Evolutionary conservation across 2,797 vertebrate species (phyloP).

Genomic region (Okamejei kenojei): DNA sequence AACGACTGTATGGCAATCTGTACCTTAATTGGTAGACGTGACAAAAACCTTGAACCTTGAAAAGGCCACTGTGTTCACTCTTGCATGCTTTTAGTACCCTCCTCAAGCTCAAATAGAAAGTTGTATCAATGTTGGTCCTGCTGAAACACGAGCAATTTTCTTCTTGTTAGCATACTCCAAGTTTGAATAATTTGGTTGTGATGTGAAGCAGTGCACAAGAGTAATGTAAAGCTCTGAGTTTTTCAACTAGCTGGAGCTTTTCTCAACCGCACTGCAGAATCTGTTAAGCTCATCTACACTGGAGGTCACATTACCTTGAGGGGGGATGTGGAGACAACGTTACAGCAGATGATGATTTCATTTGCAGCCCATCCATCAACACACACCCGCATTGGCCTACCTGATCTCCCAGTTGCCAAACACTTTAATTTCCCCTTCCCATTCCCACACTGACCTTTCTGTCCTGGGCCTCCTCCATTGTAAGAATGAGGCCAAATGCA

Average conservation of each 20-base stretch:
- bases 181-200: not conserved
- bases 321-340: not conserved
- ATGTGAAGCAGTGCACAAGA: not conserved
- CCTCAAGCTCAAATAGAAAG: not conserved
- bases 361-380: not conserved
- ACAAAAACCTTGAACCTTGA: not conserved
- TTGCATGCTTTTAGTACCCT: too few species aligned
- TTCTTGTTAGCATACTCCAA: not conserved
- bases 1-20: too few species aligned
- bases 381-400: not conserved
- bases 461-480: too few species aligned
- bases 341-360: conserved; percentile 8
- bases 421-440: too few species aligned
- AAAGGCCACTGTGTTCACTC: not conserved
- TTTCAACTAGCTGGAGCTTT: not conserved
- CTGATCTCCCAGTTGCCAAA: too few species aligned
- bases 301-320: not conserved
- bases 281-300: not conserved
- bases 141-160: conserved; percentile 2
- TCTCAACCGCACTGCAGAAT: not conserved
- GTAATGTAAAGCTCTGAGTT: not conserved
- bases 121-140: too few species aligned
- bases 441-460: too few species aligned
- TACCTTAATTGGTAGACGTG: too few species aligned
- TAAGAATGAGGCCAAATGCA: too few species aligned